A percentile compares a stretch with the other conserved stretches of the same genome.
These are phyloP conservation scores for Tricholauxania praeusta DNA, from an alignment of 2,888 invertebrate species.

Conservation along the genomic window DNA sequence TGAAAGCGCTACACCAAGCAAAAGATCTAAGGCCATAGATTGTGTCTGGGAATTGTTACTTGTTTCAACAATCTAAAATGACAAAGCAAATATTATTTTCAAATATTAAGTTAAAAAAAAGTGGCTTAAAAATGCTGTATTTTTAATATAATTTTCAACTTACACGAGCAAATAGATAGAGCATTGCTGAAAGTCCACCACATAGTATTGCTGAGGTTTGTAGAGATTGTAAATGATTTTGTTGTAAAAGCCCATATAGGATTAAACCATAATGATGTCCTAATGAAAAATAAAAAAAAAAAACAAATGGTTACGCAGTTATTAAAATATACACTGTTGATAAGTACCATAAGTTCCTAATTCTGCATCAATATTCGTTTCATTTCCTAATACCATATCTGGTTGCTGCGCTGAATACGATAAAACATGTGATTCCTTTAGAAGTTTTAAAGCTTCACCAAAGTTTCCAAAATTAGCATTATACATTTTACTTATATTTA, in stretches of 20 bases:
- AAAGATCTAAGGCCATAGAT: slow-evolving; percentile 73
- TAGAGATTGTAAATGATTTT: slow-evolving; percentile 59
- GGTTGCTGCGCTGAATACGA: slow-evolving; percentile 76
- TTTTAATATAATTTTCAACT: slow-evolving; percentile 37
- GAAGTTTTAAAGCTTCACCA: slow-evolving; percentile 68
- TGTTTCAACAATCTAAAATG: slow-evolving; percentile 74
- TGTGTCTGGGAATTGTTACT: slow-evolving; percentile 73
- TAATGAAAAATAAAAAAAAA: slow-evolving; percentile 28
- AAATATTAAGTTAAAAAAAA: background rate
- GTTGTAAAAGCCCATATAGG: slow-evolving; percentile 59
- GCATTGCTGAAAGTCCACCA: slow-evolving; percentile 75
- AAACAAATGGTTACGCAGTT: background rate
- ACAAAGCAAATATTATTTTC: background rate
- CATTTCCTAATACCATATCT: slow-evolving; percentile 67
- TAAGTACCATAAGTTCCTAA: slow-evolving; percentile 52
- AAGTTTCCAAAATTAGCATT: slow-evolving; percentile 57
- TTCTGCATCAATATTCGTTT: slow-evolving; percentile 45
- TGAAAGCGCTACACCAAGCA: slow-evolving; percentile 72
- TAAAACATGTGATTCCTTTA: slow-evolving; percentile 74
- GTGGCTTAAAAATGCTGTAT: background rate
- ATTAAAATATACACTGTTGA: background rate
- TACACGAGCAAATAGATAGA: slow-evolving; percentile 78
- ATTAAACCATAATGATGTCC: slow-evolving; percentile 59
- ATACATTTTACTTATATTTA: slow-evolving; percentile 58
- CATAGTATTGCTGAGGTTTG: slow-evolving; percentile 62